These are phyloP conservation scores for Ornithoptera alexandrae DNA, from an alignment of 2,888 invertebrate genomes.

Conservation along the genomic window DNA sequence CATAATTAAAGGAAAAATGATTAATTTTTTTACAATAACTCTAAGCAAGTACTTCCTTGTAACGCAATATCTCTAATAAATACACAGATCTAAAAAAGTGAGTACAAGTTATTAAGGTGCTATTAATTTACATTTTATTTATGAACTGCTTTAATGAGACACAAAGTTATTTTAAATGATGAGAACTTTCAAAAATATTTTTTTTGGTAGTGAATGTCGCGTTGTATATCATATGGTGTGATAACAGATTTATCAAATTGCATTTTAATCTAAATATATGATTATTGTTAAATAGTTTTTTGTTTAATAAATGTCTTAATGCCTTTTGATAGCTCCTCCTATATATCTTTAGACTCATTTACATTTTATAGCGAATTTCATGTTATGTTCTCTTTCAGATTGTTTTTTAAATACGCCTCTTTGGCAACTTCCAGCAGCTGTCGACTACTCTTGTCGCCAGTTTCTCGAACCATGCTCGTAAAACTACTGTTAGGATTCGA, in stretches of 20 bases:
- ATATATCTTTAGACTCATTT: constrained; percentile 15
- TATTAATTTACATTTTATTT: neutral
- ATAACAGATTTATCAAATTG: neutral
- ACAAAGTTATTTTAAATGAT: neutral
- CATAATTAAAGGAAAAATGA: neutral
- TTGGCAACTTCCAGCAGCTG: constrained; percentile 72
- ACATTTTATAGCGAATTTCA: neutral
- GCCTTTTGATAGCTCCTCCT: neutral
- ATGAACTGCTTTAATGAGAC: neutral
- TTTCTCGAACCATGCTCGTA: constrained; percentile 80
- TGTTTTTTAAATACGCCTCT: constrained; percentile 61
- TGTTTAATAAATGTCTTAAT: neutral
- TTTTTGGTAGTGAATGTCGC: neutral
- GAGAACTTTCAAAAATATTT: neutral
- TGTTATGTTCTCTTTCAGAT: constrained; percentile 51
- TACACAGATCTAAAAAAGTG: neutral
- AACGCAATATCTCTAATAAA: neutral
- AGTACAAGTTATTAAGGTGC: neutral
- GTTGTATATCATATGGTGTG: neutral
- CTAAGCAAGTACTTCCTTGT: neutral
- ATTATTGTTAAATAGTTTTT: neutral
- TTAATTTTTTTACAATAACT: neutral
- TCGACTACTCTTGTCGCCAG: constrained; percentile 77
- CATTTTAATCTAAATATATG: neutral
- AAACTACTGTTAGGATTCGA: constrained; percentile 76